Evolutionary conservation across 1,140 invertebrate genomes (phyloP), one percentile per base, ranked within the genome.

Genomic region (Drosophila arawakana): DNA sequence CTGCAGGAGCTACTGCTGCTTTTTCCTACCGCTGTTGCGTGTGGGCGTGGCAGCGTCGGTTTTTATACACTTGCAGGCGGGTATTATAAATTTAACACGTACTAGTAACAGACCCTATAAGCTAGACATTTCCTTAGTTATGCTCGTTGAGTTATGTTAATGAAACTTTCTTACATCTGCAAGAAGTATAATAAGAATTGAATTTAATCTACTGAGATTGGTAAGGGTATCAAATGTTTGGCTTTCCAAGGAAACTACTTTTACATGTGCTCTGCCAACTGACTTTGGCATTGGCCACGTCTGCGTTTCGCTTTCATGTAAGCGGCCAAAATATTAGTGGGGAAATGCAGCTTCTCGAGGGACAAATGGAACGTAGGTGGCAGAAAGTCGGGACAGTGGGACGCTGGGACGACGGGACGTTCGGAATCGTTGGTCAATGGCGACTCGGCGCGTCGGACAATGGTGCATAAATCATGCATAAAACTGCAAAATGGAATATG

Each of bases 401-500:
- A 13, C 8, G n/a, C 35, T 21, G 46, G 35, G 49, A 25, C 18
- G 10, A 35, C 34, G 1, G 44, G 1, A 35, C 1, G 39, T 9
- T 5, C 18, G 15, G 21, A 39, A 35, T 7, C 34, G 46, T 6
- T 25, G 54, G 47, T 18, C 30, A 25, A 34, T 60, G 61, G 62
- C 62, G 69, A 76, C 43, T 67, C 61, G 55, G 15, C 57, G 61
- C 60, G 60, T 71, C 62, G 74, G 62, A 76, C 74, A 76, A 76
- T 76, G 74, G 61, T 43, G 74, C 70, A 76, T 76, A 76, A 76
- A 76, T 76, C 74, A 76, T 73, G 74, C 69, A 76, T 67, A 73
- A 67, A 76, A 76, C 74, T 76, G 70, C 25, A 76, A 76, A 76
- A 76, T 76, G 70, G 74, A 76, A 76, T 76, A 76, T 76, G 74